Percentiles rank a stretch among this genome's conserved stretches.
These are phyloP conservation scores for Subacronicta megacephala DNA, from an alignment of 2,888 invertebrate species.

Conservation along the genomic window DNA sequence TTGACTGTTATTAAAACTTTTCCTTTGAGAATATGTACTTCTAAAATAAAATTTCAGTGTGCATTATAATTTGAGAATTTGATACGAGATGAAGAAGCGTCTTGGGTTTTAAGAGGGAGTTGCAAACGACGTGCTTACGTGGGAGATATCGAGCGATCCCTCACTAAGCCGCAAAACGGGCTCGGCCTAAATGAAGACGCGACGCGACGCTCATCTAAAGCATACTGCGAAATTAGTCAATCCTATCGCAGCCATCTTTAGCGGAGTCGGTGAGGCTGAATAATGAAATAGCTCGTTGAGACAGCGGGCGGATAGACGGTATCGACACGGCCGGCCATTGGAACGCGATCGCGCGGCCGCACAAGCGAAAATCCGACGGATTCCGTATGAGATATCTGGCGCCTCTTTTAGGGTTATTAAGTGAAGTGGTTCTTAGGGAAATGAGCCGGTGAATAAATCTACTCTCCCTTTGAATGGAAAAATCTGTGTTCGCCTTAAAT, in stretches of 20 bases:
- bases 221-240: conserved; percentile 86
- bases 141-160: conserved; percentile 75
- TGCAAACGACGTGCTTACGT: conserved; percentile 84
- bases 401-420: conserved; percentile 87
- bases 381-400: conserved; percentile 84
- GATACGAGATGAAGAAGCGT: conserved; percentile 66
- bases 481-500: conserved; percentile 80
- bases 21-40: conserved; percentile 66
- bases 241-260: conserved; percentile 82
- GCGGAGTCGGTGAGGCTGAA: conserved; percentile 79
- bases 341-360: conserved; percentile 73
- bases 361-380: conserved; percentile 82
- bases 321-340: conserved; percentile 74
- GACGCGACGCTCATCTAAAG: conserved; percentile 73
- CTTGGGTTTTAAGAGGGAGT: conserved; percentile 66
- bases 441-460: conserved; percentile 83
- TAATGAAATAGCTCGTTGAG: conserved; percentile 87
- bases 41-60: conserved; percentile 70
- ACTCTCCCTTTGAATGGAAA: conserved; percentile 71
- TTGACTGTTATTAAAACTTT: conserved; percentile 76
- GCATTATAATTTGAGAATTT: conserved; percentile 69
- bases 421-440: conserved; percentile 87
- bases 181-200: conserved; percentile 80
- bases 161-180: conserved; percentile 80
- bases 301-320: conserved; percentile 73